These are phyloP conservation scores for Alloscopus bannaensis DNA, from an alignment of 2,888 invertebrate genomes.

Conservation along the genomic window DNA sequence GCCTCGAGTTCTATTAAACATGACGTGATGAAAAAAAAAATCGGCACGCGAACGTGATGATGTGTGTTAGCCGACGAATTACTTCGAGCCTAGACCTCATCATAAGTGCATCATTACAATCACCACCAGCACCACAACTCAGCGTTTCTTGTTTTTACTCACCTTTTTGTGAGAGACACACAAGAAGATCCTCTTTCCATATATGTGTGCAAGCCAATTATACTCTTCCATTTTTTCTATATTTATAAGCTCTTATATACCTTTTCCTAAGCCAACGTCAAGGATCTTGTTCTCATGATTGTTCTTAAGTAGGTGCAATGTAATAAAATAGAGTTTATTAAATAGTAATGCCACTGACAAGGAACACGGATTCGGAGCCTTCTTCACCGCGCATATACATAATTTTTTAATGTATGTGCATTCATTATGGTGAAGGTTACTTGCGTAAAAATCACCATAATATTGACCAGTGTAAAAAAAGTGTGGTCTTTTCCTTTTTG, in stretches of 20 bases:
- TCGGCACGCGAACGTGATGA: conserved; percentile 54
- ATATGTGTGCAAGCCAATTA: too few relatives aligned
- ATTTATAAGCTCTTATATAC: background rate
- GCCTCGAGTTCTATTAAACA: conserved; percentile 31
- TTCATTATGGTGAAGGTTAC: too few relatives aligned
- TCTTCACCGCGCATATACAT: too few relatives aligned
- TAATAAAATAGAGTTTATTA: conserved; percentile 51
- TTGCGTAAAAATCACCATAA: too few relatives aligned
- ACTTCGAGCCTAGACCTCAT: conserved; percentile 20
- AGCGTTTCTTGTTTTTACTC: conserved; percentile 45
- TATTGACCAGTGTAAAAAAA: too few relatives aligned
- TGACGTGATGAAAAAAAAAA: conserved; percentile 26
- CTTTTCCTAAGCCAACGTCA: conserved; percentile 29
- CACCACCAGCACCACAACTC: conserved; percentile 7
- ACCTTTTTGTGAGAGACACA: background rate
- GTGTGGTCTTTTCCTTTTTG: too few relatives aligned
- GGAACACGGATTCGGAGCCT: conserved; percentile 60
- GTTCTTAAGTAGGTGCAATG: conserved; percentile 55
- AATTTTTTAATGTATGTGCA: too few relatives aligned
- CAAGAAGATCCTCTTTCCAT: background rate
- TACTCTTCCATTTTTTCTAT: background rate
- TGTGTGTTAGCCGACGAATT: conserved; percentile 37
- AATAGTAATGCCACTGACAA: conserved; percentile 53
- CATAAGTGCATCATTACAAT: conserved; percentile 57
- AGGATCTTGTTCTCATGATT: conserved; percentile 51